Conservation (phyloP, 2,113 vertebrate genomes). For the Uropsilus gracilis region DNA sequence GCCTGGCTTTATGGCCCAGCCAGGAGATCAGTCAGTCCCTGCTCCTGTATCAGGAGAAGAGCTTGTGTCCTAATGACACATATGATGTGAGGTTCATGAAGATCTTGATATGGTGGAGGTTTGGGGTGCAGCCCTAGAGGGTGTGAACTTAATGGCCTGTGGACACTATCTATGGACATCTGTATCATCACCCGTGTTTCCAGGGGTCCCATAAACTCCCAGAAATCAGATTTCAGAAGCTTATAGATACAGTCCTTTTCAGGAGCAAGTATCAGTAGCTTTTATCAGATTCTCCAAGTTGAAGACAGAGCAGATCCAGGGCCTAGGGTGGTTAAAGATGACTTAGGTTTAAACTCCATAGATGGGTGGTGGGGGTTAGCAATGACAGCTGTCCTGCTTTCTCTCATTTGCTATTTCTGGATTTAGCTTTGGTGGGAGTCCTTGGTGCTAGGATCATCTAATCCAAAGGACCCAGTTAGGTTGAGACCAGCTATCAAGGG, state of each 20-base stretch:
- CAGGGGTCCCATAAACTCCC: neutral
- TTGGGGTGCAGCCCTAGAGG: neutral
- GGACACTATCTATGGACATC: neutral
- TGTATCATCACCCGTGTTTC: neutral
- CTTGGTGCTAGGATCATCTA: neutral
- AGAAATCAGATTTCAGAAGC: neutral
- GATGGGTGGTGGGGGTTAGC: no score
- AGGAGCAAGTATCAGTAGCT: neutral
- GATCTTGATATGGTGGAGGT: neutral
- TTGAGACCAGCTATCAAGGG: neutral
- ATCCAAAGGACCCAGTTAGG: neutral
- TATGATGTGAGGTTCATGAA: neutral
- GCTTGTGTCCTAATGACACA: neutral
- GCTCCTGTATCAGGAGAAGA: neutral
- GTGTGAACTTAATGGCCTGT: fast-evolving
- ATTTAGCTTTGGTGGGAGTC: neutral
- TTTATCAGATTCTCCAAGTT: neutral
- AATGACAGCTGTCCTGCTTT: neutral
- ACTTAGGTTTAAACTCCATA: neutral
- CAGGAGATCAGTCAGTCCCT: neutral
- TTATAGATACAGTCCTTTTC: neutral
- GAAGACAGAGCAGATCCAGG: neutral
- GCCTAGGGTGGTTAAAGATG: neutral
- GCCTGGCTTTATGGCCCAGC: neutral
- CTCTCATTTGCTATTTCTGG: neutral